Evolutionary conservation across 2,113 vertebrate species (phyloP), one percentile per base, ranked within the genome.

Genomic region (Catharus bicknelli): DNA sequence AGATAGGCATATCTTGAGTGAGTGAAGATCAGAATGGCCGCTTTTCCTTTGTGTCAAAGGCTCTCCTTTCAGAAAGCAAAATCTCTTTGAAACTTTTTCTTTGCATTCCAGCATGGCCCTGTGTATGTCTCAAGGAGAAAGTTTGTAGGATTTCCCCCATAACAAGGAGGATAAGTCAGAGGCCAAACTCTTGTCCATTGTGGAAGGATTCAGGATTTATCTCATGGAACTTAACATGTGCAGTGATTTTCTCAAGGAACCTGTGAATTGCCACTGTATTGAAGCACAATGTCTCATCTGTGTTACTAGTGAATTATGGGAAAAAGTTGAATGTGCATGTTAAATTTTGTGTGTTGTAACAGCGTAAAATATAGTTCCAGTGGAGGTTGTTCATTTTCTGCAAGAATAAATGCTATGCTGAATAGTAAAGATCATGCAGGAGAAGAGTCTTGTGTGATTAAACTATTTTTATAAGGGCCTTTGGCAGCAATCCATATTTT

Each of bases 331-430:
- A 68, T 3, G 13, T 79, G 26, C 17, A 1, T 68, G 42, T 69
- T 82, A 48, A 62, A 73, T 22, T 63, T 68, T 75, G 57, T 62
- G 14, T 62, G 45, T 82, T 86, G 25, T 54, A 93, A 53, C 64
- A 76, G 34, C 80, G 76, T 45, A 82, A 92, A 93, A 89, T 73
- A 54, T 7, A 91, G 73, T 74, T 96, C 76, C 76, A 42, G 23
- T 47, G 72, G 64, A 86, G 43, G 27, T 1, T 62, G 69, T 62
- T 90, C 4, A 11, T 91, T 69, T 95, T 86, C 72, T 83, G 36
- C 2, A 8, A 59, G 64, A 88, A 40, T 14, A 26, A 83, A 43
- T 7, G 2, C 26, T 54, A 3, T 57, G 50, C n/a, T 53, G 40
- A 45, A 21, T 34, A 63, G 42, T 40, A 72, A 90, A 48, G 38